Percentiles rank a stretch among this genome's conserved stretches.
Evolutionary conservation across 2,113 vertebrate genomes (phyloP).

Genomic region (Caretta caretta): DNA sequence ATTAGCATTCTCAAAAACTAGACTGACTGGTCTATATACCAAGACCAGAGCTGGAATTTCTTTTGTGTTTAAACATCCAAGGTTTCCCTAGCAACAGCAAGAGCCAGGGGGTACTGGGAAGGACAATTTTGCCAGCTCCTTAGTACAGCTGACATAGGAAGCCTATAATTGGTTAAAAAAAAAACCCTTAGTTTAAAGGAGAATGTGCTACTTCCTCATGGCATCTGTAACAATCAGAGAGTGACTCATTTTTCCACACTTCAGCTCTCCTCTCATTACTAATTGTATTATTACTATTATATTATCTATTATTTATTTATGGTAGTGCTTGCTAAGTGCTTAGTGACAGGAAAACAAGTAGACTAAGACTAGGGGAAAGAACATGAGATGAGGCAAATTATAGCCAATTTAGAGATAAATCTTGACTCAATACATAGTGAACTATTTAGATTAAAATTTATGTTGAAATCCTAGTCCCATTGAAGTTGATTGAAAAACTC

Average conservation of each 20-base stretch:
- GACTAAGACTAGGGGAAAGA: not conserved
- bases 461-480: not conserved
- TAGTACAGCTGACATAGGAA: not conserved
- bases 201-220: not conserved
- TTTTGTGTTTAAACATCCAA: not conserved
- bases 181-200: not conserved
- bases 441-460: not conserved
- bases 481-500: not conserved
- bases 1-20: not conserved
- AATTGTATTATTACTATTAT: not conserved
- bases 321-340: fast-evolving
- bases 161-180: not conserved
- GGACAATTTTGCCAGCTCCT: not conserved
- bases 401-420: not conserved
- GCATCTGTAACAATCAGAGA: not conserved
- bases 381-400: not conserved
- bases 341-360: not conserved
- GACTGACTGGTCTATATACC: not conserved
- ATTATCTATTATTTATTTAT: not conserved
- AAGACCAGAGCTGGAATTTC: not conserved
- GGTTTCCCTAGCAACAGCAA: not conserved
- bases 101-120: not conserved
- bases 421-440: not conserved
- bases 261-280: not conserved
- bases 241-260: not conserved